Conservation (phyloP, 1,140 invertebrate species). For the Sminthurides bifidus region DNA sequence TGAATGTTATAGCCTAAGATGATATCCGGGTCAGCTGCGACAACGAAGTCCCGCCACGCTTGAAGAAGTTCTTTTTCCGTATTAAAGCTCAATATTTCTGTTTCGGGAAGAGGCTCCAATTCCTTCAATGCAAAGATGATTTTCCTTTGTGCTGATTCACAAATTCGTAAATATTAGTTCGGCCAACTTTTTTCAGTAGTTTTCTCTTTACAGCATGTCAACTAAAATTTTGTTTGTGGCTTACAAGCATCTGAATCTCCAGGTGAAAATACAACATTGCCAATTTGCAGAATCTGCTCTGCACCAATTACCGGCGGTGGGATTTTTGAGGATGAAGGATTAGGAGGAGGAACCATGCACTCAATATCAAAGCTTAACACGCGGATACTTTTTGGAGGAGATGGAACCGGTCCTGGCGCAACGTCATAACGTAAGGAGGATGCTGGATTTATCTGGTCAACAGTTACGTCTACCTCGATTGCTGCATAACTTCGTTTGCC, state of each 20-base stretch:
- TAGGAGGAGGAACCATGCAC: constrained; percentile 2
- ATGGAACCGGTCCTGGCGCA: background rate
- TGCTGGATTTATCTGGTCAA: background rate
- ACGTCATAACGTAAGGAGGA: background rate
- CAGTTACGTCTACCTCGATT: constrained; percentile 23
- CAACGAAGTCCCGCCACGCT: constrained; percentile 17
- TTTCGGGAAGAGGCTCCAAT: constrained; percentile 14
- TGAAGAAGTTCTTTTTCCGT: constrained; percentile 16
- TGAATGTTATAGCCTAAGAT: constrained; percentile 29
- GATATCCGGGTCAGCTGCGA: constrained; percentile 23
- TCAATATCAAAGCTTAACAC: constrained; percentile 29
- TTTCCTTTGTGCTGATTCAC: background rate
- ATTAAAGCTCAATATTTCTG: constrained; percentile 17
- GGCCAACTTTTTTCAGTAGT: background rate
- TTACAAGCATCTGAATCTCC: constrained; percentile 6
- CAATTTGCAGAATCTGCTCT: constrained; percentile 22
- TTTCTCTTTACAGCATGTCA: background rate
- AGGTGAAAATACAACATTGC: no score
- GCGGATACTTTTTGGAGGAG: constrained; percentile 3
- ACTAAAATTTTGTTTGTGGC: background rate
- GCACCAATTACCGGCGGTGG: constrained; percentile 6
- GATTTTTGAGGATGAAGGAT: no score
- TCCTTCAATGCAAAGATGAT: constrained; percentile 13
- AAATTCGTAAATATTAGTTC: background rate
- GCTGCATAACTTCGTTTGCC: constrained; percentile 17